phyloP scores from a whole-genome alignment of 1,140 invertebrate species.

The Ostrea edulis region DNA sequence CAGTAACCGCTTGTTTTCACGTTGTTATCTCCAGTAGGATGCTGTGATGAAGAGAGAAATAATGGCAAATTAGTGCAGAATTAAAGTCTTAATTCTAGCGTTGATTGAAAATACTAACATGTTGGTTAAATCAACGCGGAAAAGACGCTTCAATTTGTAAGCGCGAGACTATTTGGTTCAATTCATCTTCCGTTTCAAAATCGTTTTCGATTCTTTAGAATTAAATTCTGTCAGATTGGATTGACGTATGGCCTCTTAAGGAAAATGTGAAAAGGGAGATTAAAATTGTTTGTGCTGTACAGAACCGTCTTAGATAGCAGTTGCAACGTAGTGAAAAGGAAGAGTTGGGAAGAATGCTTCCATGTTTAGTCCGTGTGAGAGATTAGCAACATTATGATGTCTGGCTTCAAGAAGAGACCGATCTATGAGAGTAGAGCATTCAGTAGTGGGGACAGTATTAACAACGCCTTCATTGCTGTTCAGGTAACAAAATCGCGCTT shows the following conservation, averaged over 20 bases:
- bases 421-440: constrained; percentile 12
- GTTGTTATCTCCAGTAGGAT: not conserved
- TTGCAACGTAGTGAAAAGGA: not conserved
- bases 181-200: constrained; percentile 37
- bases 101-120: constrained; percentile 35
- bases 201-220: constrained; percentile 14
- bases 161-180: not conserved
- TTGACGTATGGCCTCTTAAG: not conserved
- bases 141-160: constrained; percentile 12
- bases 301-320: not conserved
- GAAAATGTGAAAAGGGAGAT: not conserved
- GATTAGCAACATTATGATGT: not conserved
- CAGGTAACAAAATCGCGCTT: not conserved
- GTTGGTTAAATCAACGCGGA: not conserved
- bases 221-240: constrained; percentile 35
- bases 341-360: not conserved
- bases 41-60: not conserved
- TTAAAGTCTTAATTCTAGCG: constrained; percentile 26
- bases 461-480: constrained; percentile 20
- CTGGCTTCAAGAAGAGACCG: not conserved
- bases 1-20: not conserved
- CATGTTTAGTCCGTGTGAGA: not conserved
- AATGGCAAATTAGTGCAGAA: constrained; percentile 1
- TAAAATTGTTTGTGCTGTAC: not conserved
- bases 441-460: constrained; percentile 10